Conservation (phyloP, 2,888 invertebrate genomes). For the Lutraria lutraria region DNA sequence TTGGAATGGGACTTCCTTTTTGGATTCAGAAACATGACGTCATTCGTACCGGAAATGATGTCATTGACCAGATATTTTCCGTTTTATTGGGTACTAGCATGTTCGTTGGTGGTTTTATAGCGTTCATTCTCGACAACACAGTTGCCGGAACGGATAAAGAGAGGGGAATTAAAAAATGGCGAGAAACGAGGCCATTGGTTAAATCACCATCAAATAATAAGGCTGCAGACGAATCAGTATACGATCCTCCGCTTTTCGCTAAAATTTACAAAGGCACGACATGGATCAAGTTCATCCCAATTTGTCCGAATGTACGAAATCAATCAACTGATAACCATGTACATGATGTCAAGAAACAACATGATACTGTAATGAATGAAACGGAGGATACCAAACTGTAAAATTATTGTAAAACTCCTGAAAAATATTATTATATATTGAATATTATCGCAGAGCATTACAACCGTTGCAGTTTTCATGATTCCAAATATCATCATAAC, state of each 20-base stretch:
- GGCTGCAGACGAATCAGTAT: background rate
- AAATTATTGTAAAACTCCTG: no score
- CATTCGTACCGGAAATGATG: conserved; percentile 76
- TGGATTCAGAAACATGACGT: conserved; percentile 75
- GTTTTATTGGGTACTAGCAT: conserved; percentile 84
- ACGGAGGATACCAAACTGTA: background rate
- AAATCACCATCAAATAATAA: background rate
- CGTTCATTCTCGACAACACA: conserved; percentile 87
- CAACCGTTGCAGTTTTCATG: no score
- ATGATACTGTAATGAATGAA: background rate
- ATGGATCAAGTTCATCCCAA: background rate
- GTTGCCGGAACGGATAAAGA: conserved; percentile 90
- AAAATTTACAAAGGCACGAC: background rate
- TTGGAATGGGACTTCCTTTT: conserved; percentile 90
- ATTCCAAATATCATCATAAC: no score
- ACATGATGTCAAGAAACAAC: background rate
- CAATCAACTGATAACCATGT: no score
- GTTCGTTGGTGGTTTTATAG: conserved; percentile 87
- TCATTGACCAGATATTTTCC: conserved; percentile 76
- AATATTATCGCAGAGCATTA: no score
- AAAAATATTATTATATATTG: no score
- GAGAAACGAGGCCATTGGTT: background rate
- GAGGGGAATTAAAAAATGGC: conserved; percentile 91
- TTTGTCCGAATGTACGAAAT: background rate
- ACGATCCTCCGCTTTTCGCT: conserved; percentile 14